A percentile compares a stretch with the other conserved stretches of the same genome.
phyloP scores from a whole-genome alignment of 2,797 vertebrate species.

The Pseudochirops corinnae region DNA sequence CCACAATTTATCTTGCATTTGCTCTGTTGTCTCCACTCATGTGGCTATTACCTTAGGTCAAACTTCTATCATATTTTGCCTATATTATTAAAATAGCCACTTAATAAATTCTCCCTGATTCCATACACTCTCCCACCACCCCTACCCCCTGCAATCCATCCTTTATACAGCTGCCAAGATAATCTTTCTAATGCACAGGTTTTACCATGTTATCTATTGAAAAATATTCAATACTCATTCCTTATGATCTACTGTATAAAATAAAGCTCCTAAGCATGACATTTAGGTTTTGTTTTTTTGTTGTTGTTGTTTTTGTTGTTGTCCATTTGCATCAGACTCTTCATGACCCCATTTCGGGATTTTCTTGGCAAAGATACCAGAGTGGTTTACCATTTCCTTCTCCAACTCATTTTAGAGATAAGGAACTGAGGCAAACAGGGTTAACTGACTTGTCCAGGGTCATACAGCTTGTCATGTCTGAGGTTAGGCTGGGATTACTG shows the following conservation, averaged over 20 bases:
- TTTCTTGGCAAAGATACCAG: no score
- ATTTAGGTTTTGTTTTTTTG: not conserved
- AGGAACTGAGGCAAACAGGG: not conserved
- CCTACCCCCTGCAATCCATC: not conserved
- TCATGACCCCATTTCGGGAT: no score
- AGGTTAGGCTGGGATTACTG: not conserved
- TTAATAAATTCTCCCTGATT: not conserved
- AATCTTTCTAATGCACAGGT: not conserved
- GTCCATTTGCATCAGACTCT: no score
- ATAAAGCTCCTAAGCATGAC: not conserved
- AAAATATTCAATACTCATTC: not conserved
- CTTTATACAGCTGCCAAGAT: not conserved
- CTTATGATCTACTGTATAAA: not conserved
- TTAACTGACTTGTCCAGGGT: not conserved
- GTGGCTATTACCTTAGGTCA: not conserved
- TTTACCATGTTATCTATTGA: not conserved
- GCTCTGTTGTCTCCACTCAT: not conserved
- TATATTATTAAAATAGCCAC: not conserved
- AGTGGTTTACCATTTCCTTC: not conserved
- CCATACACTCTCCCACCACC: accelerated
- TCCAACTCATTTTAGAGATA: not conserved
- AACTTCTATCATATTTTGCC: not conserved
- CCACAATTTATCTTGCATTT: not conserved
- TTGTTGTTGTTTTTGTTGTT: no score
- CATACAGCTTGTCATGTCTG: not conserved